phyloP scores from a whole-genome alignment of 2,113 vertebrate genomes.

The Edolisoma coerulescens region DNA sequence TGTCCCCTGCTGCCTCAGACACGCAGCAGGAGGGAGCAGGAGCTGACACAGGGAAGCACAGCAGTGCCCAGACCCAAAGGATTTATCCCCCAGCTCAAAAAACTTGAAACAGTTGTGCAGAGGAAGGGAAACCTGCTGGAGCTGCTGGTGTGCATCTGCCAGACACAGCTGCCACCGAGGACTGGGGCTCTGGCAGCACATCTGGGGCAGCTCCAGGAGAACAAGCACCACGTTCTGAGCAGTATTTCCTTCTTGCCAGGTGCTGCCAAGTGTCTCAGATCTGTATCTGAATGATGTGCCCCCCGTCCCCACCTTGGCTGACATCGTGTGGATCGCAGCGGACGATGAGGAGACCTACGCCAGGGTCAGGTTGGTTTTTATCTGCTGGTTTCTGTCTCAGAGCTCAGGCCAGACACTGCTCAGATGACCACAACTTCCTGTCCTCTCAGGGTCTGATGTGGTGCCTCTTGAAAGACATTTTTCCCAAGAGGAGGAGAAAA shows the following conservation, averaged over 20 bases:
- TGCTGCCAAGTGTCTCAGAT: slow-evolving; percentile 82
- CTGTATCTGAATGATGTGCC: slow-evolving; percentile 82
- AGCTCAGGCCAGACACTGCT: background rate
- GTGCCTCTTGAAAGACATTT: background rate
- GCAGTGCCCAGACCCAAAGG: fast-evolving
- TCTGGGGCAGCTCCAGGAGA: background rate
- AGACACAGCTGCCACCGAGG: background rate
- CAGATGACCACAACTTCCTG: background rate
- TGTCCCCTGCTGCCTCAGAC: background rate
- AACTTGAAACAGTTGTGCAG: fast-evolving
- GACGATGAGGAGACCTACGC: slow-evolving; percentile 97
- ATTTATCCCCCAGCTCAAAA: background rate
- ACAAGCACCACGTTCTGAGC: fast-evolving
- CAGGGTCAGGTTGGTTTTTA: slow-evolving; percentile 84
- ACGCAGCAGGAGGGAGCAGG: background rate
- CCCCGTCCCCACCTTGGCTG: slow-evolving; percentile 91
- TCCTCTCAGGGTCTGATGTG: background rate
- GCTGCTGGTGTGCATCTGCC: background rate
- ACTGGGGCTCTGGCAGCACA: background rate
- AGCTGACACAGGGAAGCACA: background rate
- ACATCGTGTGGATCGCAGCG: slow-evolving; percentile 96
- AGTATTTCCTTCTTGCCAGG: slow-evolving; percentile 57
- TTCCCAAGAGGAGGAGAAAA: background rate
- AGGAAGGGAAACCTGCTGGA: background rate
- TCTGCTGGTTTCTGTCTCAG: background rate